Evolutionary conservation across 2,113 vertebrate genomes (phyloP), one percentile per base, ranked within the genome.

Genomic region (Theropithecus gelada): DNA sequence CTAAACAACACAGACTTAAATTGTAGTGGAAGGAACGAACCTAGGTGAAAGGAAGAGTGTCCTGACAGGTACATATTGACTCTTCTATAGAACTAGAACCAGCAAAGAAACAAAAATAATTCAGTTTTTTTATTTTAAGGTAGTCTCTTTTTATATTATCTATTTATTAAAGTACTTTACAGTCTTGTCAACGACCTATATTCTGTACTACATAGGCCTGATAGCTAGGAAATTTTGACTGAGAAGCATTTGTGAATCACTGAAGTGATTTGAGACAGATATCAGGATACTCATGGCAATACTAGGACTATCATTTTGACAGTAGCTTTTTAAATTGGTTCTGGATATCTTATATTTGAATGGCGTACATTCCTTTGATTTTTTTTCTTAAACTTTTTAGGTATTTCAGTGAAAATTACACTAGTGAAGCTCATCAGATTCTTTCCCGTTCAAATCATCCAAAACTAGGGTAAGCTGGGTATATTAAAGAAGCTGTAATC

Each of bases 351-450:
- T 84, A 11, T 23, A 17, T 94, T 30, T 64, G 43, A 94, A 73
- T 78, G 35, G 78, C 25, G 3, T 79, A 11, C 76, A 5, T 57
- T 90, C 10, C 72, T 88, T 84, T 90, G n/a, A 52, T 80, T 38
- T 4, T 96, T 91, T 88, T 90, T 61, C 64, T 88, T 78, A 72
- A 93, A 92, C 2, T n/a, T 91, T 88, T 78, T 20, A 99, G 99
- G 30, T 99, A 99, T 98, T 99, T 99, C 93, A 99, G 99, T 98
- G 99, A 99, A 98, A 99, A 99, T 95, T 99, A 99, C 96, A 99
- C 99, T 57, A 95, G 89, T 0, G 99, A 99, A 97, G 99, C 99
- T 89, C 99, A 99, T 18, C 99, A 99, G 97, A 99, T 99, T 93
- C 98, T 99, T 96, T 99, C 99, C 61, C 99, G 98, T 45, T 99